Base-by-base conservation (phyloP, 2,888 invertebrate species). In the Neoitamus cyanurus region DNA sequence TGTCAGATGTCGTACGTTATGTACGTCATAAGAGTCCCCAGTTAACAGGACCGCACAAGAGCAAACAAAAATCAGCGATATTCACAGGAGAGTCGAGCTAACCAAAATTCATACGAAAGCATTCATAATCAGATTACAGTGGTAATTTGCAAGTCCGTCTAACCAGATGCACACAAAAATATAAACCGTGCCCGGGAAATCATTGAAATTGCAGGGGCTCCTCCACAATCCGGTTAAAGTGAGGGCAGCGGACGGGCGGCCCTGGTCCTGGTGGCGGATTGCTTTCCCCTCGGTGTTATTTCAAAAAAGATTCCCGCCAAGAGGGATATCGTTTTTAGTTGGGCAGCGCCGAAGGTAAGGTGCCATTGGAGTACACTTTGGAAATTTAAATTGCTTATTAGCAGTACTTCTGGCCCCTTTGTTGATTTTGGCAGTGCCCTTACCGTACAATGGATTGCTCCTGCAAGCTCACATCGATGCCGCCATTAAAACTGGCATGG, bases 71-170 rank as follows among this genome's bases (percentile, higher is more conserved):
- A 48, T 48, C 15, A 48, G n/a, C 48, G 2, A 15, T 20, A 20
- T 48, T 7, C 7, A n/a, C n/a, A n/a, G n/a, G n/a, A n/a, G n/a
- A 20, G 2, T n/a, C 15, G 15, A 31, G 30, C 1, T 58, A 48
- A 78, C 58, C 78, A 73, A 84, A 84, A 68, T 84, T 70, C 70
- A 78, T 84, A 69, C 37, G 77, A 46, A 83, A 84, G 70, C 48
- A 70, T 34, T 84, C 58, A 78, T 84, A 84, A 78, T 84, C 84
- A 75, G 78, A 70, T 78, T 84, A 78, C 69, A 20, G 13, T 5
- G 9, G 77, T 84, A 84, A 84, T 78, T 84, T 78, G 77, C 70
- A 36, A 69, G 11, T 36, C 37, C 2, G n/a, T 48, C n/a, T 13
- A 78, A 58, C 68, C 82, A 69, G 25, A 69, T 48, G 42, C 30